Evolutionary conservation across 1,140 invertebrate genomes (phyloP), one percentile per base, ranked within the genome.

Genomic region (Lepidurus arcticus): DNA sequence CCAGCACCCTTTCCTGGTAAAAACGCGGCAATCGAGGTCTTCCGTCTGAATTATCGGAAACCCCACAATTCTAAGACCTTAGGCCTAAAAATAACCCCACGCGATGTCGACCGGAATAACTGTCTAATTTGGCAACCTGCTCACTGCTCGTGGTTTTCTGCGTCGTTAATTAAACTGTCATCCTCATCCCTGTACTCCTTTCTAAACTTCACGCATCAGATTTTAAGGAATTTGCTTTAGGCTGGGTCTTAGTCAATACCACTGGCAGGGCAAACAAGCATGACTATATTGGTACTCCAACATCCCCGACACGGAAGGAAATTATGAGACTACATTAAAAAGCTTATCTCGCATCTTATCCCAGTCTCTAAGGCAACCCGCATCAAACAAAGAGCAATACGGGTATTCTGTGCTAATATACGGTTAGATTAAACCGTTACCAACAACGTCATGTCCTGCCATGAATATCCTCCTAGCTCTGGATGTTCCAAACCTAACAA

Each of bases 151-250:
- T 65, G 16, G 16, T n/a, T 65, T 65, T 65, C 34, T 34, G 34
- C 34, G 34, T 3, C 4, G 34, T 34, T 34, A 34, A 34, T 34
- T 34, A 34, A 34, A 34, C 2, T 34, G 34, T 34, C 34, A 34
- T 34, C 34, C 34, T 34, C 34, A 34, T 34, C 34, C 34, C n/a
- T 42, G n/a, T 47, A 13, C 65, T 78, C 74, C 47, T 73, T 53
- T n/a, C 53, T 47, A 24, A 73, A 73, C 8, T 43, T 65, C 1
- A 43, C 42, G 34, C 2, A 24, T 73, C 77, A 78, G 7, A 43
- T 43, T 73, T 76, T 6, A 21, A 24, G n/a, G 21, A 44, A n/a
- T 73, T 78, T 78, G 74, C 47, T 78, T 78, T 73, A 21, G 0
- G 2, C 45, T 6, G 24, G 26, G 21, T 43, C n/a, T 75, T 42